These are phyloP conservation scores for Pardosa pseudoannulata DNA, from an alignment of 2,888 invertebrate genomes.

Conservation along the genomic window DNA sequence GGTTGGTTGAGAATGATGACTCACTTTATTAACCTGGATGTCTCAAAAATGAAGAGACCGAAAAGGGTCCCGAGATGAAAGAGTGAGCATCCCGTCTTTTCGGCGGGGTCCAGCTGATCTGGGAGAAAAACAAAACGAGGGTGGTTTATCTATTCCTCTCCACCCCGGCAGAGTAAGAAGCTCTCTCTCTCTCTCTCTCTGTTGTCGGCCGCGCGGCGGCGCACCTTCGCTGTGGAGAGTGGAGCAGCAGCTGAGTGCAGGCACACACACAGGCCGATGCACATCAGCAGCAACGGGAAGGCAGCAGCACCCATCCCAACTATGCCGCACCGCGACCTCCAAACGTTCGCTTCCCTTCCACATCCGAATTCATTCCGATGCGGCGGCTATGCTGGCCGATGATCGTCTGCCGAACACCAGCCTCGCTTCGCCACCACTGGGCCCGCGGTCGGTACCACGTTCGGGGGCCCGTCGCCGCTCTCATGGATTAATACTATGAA, in stretches of 20 bases:
- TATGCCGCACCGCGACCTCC: conserved; percentile 50
- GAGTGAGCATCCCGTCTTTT: background rate
- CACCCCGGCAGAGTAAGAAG: background rate
- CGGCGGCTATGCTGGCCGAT: background rate
- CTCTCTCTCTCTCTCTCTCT: background rate
- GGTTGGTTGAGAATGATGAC: no score
- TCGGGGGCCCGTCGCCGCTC: background rate
- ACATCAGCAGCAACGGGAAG: conserved; percentile 13
- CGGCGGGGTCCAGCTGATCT: conserved; percentile 4
- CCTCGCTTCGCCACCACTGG: background rate
- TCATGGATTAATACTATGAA: conserved; percentile 16
- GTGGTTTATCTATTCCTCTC: background rate
- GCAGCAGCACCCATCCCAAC: conserved; percentile 5
- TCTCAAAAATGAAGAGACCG: no score
- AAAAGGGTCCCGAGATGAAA: background rate
- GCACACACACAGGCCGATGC: background rate
- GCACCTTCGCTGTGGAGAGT: conserved; percentile 37
- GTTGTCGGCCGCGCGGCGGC: conserved; percentile 44
- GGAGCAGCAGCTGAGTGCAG: background rate
- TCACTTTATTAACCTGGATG: no score
- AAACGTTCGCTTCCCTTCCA: conserved; percentile 34
- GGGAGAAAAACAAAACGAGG: background rate
- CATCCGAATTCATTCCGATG: background rate
- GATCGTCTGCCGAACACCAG: conserved; percentile 4
- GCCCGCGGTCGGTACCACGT: background rate